phyloP scores from a whole-genome alignment of 2,888 invertebrate genomes.

The Drosophila anomalata region DNA sequence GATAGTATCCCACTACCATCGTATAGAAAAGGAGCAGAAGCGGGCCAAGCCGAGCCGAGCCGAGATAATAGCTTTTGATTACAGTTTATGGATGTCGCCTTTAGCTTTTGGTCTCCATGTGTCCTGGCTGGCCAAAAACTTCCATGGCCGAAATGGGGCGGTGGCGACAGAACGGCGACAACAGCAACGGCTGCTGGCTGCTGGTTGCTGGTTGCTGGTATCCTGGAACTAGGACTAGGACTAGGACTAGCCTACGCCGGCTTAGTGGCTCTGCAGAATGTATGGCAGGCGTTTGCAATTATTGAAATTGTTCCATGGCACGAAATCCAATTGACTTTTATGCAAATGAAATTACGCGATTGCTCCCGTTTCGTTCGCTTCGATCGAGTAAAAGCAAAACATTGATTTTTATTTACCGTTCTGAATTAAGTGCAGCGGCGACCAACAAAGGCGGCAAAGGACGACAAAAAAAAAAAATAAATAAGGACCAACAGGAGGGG shows the following conservation, averaged over 20 bases:
- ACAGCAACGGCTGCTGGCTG: background rate
- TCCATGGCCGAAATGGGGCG: slow-evolving; percentile 45
- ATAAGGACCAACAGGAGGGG: background rate
- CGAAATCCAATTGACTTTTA: slow-evolving; percentile 74
- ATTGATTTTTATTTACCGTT: slow-evolving; percentile 75
- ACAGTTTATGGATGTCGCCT: slow-evolving; percentile 79
- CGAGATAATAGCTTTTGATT: slow-evolving; percentile 77
- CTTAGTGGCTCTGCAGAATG: slow-evolving; percentile 31
- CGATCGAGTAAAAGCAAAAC: slow-evolving; percentile 53
- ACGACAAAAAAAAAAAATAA: background rate
- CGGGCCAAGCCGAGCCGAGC: slow-evolving; percentile 52
- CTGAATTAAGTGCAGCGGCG: slow-evolving; percentile 63
- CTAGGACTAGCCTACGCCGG: slow-evolving; percentile 22
- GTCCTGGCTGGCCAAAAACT: slow-evolving; percentile 46
- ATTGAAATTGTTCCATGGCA: slow-evolving; percentile 67
- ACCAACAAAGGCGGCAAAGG: slow-evolving; percentile 8
- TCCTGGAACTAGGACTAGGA: slow-evolving; percentile 16
- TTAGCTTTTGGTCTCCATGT: slow-evolving; percentile 53
- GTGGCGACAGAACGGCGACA: slow-evolving; percentile 66
- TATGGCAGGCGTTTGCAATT: slow-evolving; percentile 55
- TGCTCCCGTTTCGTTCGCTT: slow-evolving; percentile 46
- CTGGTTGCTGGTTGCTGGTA: slow-evolving; percentile 4
- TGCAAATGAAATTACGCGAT: slow-evolving; percentile 74
- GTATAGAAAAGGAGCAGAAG: slow-evolving; percentile 12
- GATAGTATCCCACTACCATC: background rate